phyloP scores from a whole-genome alignment of 2,797 vertebrate genomes.

The Hypotaenidia philippensis region DNA sequence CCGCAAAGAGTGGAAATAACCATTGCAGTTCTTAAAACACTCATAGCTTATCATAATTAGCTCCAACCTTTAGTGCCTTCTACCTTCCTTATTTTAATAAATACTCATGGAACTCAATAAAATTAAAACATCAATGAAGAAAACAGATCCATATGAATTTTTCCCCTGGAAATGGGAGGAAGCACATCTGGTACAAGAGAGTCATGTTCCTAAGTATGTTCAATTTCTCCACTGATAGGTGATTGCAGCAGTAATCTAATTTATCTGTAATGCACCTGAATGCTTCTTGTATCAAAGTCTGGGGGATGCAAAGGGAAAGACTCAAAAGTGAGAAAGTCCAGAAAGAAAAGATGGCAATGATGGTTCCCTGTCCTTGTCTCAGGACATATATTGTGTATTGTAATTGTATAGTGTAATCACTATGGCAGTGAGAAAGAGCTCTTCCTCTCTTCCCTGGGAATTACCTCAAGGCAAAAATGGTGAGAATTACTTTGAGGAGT shows the following conservation, averaged over 20 bases:
- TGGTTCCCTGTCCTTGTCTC: not conserved
- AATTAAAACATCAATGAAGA: conserved; percentile 41
- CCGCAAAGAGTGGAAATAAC: not conserved
- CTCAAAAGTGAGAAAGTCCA: conserved; percentile 45
- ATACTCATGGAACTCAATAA: conserved; percentile 29
- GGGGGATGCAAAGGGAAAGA: conserved; percentile 37
- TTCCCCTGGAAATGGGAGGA: not conserved
- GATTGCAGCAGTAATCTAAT: not conserved
- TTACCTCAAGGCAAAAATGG: conserved; percentile 64
- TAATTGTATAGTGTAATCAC: conserved; percentile 37
- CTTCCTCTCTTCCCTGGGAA: conserved; percentile 54
- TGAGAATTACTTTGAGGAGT: conserved; percentile 63
- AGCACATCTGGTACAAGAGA: conserved; percentile 18
- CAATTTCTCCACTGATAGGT: not conserved
- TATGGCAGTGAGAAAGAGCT: conserved; percentile 45
- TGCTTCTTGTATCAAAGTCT: conserved; percentile 21
- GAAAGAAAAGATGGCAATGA: conserved; percentile 12
- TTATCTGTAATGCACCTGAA: conserved; percentile 18
- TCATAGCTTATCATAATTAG: not conserved
- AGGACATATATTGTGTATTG: too few relatives aligned
- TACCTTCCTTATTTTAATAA: conserved; percentile 19
- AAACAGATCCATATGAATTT: conserved; percentile 31
- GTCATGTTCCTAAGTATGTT: not conserved
- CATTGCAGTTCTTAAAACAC: not conserved
- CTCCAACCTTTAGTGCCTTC: not conserved